phyloP scores from a whole-genome alignment of 2,797 vertebrate genomes.

The Acanthopagrus latus region DNA sequence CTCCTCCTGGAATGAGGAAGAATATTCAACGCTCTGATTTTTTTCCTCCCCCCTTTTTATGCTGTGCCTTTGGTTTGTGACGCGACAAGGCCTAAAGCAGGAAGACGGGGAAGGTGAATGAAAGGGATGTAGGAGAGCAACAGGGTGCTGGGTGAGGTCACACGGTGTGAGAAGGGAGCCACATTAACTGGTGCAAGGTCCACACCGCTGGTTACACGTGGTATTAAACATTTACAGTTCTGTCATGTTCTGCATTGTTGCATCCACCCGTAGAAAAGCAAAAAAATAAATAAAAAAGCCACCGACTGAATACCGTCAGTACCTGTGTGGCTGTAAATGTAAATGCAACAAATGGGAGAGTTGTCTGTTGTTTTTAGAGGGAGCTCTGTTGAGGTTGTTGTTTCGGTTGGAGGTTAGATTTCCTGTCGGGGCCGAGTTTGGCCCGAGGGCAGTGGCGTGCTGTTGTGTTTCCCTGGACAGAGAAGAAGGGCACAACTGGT shows the following conservation, averaged over 20 bases:
- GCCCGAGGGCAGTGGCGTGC: slow-evolving; percentile 74
- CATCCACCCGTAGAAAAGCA: slow-evolving; percentile 4
- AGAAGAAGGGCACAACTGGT: slow-evolving; percentile 79
- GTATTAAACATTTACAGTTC: slow-evolving; percentile 77
- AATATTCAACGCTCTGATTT: slow-evolving; percentile 51
- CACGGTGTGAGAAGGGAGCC: slow-evolving; percentile 40
- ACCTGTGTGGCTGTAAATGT: slow-evolving; percentile 27
- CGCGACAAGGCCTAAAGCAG: slow-evolving; percentile 32
- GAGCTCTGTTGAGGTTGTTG: slow-evolving; percentile 66
- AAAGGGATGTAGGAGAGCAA: slow-evolving; percentile 43
- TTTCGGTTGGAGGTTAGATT: slow-evolving; percentile 80
- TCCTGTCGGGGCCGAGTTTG: slow-evolving; percentile 72
- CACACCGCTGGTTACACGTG: slow-evolving; percentile 32
- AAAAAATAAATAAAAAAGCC: background rate
- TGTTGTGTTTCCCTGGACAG: slow-evolving; percentile 74
- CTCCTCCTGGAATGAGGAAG: slow-evolving; percentile 67
- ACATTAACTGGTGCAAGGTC: slow-evolving; percentile 64
- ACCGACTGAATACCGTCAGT: background rate
- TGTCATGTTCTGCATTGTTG: slow-evolving; percentile 29
- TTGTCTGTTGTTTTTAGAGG: slow-evolving; percentile 59
- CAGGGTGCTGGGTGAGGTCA: slow-evolving; percentile 49
- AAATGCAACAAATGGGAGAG: slow-evolving; percentile 43
- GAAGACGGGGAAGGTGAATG: slow-evolving; percentile 36
- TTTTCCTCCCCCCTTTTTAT: slow-evolving; percentile 33
- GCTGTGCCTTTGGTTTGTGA: slow-evolving; percentile 43